These are phyloP conservation scores for Tinea pellionella DNA, from an alignment of 2,888 invertebrate species.

Conservation along the genomic window DNA sequence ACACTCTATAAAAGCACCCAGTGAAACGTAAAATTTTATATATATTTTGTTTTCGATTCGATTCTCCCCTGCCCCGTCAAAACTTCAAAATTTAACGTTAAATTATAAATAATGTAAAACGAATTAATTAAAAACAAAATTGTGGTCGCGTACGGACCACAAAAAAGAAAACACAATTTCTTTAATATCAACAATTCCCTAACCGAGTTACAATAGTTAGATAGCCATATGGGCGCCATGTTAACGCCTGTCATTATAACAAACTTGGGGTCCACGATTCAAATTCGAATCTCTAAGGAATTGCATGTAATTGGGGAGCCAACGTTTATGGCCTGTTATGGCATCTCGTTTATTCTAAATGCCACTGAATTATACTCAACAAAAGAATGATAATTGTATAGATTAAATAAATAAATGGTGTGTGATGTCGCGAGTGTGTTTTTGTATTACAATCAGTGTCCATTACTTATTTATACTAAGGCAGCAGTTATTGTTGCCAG, in stretches of 20 bases:
- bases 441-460: too few species aligned
- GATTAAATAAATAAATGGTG: constrained; percentile 12
- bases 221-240: constrained; percentile 45
- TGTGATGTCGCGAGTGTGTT: not conserved
- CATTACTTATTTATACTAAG: too few species aligned
- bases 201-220: not conserved
- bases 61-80: too few species aligned
- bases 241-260: constrained; percentile 45
- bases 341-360: constrained; percentile 46
- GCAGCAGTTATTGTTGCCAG: too few species aligned
- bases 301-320: not conserved
- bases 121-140: too few species aligned
- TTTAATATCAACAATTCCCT: not conserved
- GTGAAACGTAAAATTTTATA: too few species aligned
- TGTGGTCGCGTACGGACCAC: not conserved
- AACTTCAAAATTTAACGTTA: too few species aligned
- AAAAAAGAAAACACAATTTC: not conserved
- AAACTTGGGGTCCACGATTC: constrained; percentile 16
- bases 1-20: too few species aligned
- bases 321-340: constrained; percentile 25
- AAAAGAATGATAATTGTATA: constrained; percentile 20
- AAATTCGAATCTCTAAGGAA: constrained; percentile 34
- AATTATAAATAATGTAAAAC: too few species aligned
- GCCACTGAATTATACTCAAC: constrained; percentile 38
- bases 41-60: too few species aligned